Percentiles rank a stretch among this genome's conserved stretches.
Evolutionary conservation across 1,140 invertebrate genomes (phyloP).

Genomic region (Bombus polaris): DNA sequence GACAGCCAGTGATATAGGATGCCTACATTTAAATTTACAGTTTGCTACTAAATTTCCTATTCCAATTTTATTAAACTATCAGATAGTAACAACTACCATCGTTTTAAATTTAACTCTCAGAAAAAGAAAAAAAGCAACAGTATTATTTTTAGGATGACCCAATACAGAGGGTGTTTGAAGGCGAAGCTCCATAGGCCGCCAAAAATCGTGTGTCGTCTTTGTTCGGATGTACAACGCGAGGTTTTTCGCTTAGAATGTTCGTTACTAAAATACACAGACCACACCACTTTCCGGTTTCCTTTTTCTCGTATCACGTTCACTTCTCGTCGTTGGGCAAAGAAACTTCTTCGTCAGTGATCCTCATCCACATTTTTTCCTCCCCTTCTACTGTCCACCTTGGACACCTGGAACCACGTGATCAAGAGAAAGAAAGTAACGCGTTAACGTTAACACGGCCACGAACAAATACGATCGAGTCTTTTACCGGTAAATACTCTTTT

Average conservation of each 20-base stretch:
- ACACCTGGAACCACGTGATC: neutral
- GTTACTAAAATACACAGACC: constrained; percentile 64
- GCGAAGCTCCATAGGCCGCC: neutral
- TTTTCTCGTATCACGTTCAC: constrained; percentile 57
- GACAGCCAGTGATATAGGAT: neutral
- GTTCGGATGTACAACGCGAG: constrained; percentile 6
- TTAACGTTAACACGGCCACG: neutral
- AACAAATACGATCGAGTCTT: neutral
- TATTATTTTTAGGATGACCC: neutral
- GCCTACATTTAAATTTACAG: too few species aligned
- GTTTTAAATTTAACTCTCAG: neutral
- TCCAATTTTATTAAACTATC: too few species aligned
- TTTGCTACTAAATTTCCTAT: too few species aligned
- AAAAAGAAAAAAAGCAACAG: neutral
- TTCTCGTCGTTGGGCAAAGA: constrained; percentile 37
- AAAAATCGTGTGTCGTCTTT: constrained; percentile 44
- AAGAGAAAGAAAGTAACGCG: neutral
- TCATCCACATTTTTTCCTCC: constrained; percentile 22
- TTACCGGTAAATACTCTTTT: neutral
- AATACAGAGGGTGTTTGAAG: neutral
- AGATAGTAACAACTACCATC: too few species aligned
- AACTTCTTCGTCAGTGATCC: constrained; percentile 35
- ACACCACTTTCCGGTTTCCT: constrained; percentile 59
- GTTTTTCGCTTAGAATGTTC: constrained; percentile 43
- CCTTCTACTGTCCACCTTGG: neutral